phyloP scores from a whole-genome alignment of 2,113 vertebrate genomes.

The Trematomus loennbergii region DNA sequence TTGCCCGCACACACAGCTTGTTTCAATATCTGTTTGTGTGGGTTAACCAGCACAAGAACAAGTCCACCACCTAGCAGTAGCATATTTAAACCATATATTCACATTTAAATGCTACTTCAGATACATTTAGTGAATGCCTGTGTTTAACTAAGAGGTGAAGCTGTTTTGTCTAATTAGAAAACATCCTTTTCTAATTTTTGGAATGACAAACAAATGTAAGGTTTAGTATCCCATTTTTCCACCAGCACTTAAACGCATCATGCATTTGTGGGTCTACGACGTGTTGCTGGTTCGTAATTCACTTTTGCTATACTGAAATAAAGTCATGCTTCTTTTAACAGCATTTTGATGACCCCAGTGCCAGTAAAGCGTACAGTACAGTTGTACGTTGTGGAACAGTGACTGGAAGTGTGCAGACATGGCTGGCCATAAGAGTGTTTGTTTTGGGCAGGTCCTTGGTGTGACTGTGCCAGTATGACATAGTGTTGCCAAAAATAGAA shows the following conservation, averaged over 20 bases:
- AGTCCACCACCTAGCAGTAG: too few species aligned
- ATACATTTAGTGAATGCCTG: not conserved
- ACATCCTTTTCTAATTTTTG: not conserved
- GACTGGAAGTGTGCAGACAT: slow-evolving; percentile 19
- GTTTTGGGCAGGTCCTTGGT: not conserved
- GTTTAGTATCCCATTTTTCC: not conserved
- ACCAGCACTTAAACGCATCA: not conserved
- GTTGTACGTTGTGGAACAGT: slow-evolving; percentile 19
- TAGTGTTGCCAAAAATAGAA: slow-evolving; percentile 13
- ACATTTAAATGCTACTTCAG: not conserved
- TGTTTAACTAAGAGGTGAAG: not conserved
- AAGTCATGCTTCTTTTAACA: not conserved
- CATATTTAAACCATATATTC: too few species aligned
- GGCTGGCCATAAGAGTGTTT: slow-evolving; percentile 2
- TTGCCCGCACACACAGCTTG: too few species aligned
- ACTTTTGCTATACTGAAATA: not conserved
- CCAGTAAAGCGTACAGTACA: too few species aligned
- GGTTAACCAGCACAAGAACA: not conserved
- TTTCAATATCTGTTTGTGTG: too few species aligned
- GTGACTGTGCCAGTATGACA: slow-evolving; percentile 13
- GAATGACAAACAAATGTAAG: not conserved
- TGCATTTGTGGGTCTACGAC: not conserved
- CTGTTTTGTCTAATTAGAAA: not conserved
- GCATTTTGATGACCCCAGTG: not conserved
- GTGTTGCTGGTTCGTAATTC: too few species aligned